phyloP scores from a whole-genome alignment of 92 coral and sea anemone species.

The Siderastrea siderea region DNA sequence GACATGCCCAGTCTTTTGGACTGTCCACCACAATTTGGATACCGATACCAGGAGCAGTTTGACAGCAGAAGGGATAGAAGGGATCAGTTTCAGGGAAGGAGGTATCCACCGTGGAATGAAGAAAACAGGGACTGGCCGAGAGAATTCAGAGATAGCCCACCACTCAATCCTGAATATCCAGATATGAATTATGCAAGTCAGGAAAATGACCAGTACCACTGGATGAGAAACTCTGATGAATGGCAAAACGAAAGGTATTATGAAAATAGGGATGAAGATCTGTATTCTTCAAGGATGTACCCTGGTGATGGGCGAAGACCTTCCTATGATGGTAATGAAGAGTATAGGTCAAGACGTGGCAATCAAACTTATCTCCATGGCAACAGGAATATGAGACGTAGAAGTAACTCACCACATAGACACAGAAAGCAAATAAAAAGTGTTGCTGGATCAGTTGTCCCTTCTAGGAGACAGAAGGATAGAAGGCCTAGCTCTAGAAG shows the following conservation, averaged over 20 bases:
- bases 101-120: constrained; percentile 28
- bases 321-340: not conserved
- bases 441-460: not conserved
- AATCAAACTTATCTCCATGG: not conserved
- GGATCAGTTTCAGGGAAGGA: not conserved
- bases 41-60: constrained; percentile 5
- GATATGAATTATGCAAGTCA: not conserved
- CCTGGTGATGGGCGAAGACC: constrained; percentile 19
- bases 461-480: constrained; percentile 1
- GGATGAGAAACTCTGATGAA: constrained; percentile 2
- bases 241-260: not conserved
- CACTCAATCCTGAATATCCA: not conserved
- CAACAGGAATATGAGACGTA: not conserved
- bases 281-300: not conserved
- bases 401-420: constrained; percentile 5
- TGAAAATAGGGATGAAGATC: not conserved
- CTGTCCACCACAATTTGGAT: not conserved
- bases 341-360: not conserved
- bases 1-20: not conserved
- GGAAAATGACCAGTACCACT: not conserved
- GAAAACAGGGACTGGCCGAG: not conserved
- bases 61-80: not conserved
- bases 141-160: constrained; percentile 28
- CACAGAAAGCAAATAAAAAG: not conserved
- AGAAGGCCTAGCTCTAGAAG: not conserved